Percentiles rank a stretch among this genome's conserved stretches.
These are phyloP conservation scores for Sphecodes monilicornis DNA, from an alignment of 2,888 invertebrate genomes.

Conservation along the genomic window DNA sequence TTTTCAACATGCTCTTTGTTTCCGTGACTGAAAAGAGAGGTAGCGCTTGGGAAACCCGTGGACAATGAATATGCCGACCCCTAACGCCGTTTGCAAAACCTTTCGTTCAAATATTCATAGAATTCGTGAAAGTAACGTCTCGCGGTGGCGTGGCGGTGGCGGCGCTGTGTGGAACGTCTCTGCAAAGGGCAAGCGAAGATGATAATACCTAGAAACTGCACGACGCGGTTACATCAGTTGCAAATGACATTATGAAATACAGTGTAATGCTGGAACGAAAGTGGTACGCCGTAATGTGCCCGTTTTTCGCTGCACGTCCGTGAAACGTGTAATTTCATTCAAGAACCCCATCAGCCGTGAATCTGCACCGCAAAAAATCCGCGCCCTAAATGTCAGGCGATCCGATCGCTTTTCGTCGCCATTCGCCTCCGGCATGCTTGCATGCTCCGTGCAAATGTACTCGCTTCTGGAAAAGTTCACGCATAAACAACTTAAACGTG, in stretches of 20 bases:
- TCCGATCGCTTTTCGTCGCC: conserved; percentile 30
- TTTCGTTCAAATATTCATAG: conserved; percentile 74
- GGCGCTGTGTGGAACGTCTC: conserved; percentile 61
- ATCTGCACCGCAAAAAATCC: conserved; percentile 35
- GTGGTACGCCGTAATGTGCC: conserved; percentile 67
- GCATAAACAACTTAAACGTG: neutral
- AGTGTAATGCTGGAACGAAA: conserved; percentile 75
- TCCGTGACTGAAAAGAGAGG: conserved; percentile 34
- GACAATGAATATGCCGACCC: conserved; percentile 56
- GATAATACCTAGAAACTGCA: conserved; percentile 75
- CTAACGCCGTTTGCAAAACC: conserved; percentile 57
- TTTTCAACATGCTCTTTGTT: conserved; percentile 18
- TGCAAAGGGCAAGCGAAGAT: conserved; percentile 77
- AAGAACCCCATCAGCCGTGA: conserved; percentile 53
- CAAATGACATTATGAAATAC: conserved; percentile 82
- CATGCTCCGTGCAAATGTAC: neutral
- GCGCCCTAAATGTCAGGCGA: conserved; percentile 48
- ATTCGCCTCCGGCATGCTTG: neutral
- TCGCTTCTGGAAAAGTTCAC: neutral
- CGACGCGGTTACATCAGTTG: conserved; percentile 78
- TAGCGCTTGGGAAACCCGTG: conserved; percentile 45
- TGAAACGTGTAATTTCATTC: conserved; percentile 70
- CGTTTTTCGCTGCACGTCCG: conserved; percentile 61
- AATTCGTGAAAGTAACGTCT: conserved; percentile 76
- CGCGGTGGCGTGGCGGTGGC: conserved; percentile 49